Conservation (phyloP, 2,797 vertebrate genomes). For the Phyllotis vaccarum region DNA sequence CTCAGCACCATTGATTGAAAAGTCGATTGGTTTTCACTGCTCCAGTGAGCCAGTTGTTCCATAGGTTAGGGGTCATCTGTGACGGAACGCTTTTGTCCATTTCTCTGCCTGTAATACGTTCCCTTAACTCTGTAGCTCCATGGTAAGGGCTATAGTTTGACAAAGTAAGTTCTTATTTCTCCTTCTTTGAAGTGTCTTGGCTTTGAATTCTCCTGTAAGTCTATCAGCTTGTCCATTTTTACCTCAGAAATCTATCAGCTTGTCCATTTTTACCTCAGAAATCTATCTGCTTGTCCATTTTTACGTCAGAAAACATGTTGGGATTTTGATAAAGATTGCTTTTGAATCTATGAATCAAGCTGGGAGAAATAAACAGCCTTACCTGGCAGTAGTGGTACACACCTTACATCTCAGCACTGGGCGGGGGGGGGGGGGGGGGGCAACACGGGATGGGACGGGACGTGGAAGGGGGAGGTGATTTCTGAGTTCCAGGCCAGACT, state of each 20-base stretch:
- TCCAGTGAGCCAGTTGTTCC: background rate
- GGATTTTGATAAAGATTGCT: constrained; percentile 31
- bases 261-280: background rate
- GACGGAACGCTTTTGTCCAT: background rate
- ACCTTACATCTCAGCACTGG: too few relatives aligned
- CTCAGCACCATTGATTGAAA: background rate
- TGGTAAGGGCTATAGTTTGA: background rate
- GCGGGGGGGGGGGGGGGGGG: too few relatives aligned
- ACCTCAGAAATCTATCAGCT: background rate
- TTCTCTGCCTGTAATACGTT: background rate
- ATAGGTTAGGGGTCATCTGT: background rate
- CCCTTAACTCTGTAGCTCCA: background rate
- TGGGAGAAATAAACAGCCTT: background rate
- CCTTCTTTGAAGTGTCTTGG: background rate
- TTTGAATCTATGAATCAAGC: background rate
- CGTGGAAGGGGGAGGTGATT: too few relatives aligned
- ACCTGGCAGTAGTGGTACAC: background rate
- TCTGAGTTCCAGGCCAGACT: background rate
- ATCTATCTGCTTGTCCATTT: background rate
- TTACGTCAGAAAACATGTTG: background rate
- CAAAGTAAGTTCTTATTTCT: background rate
- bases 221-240: background rate
- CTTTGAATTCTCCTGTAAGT: constrained; percentile 5
- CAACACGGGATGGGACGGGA: too few relatives aligned
- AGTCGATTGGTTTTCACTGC: background rate